Percentiles rank a stretch among this genome's conserved stretches.
These are phyloP conservation scores for Listrodromus nycthemerus DNA, from an alignment of 2,888 invertebrate species.

Conservation along the genomic window DNA sequence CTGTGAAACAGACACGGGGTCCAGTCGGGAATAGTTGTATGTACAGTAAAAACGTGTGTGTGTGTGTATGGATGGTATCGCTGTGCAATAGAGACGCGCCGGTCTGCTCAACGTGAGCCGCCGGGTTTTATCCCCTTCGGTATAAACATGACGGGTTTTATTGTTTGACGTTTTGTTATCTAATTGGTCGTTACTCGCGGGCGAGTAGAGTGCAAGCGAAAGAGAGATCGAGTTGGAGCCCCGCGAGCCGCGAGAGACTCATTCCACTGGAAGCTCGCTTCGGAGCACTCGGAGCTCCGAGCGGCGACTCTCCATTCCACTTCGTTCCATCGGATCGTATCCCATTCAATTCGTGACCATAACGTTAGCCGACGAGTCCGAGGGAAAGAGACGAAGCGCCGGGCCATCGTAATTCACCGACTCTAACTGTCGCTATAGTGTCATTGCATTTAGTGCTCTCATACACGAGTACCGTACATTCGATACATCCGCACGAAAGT, in stretches of 20 bases:
- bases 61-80: slow-evolving; percentile 44
- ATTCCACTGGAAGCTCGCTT: slow-evolving; percentile 62
- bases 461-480: slow-evolving; percentile 35
- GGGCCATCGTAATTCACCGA: slow-evolving; percentile 68
- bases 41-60: slow-evolving; percentile 20
- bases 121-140: slow-evolving; percentile 78
- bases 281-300: slow-evolving; percentile 26
- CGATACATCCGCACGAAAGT: slow-evolving; percentile 19
- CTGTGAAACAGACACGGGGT: slow-evolving; percentile 67
- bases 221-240: slow-evolving; percentile 20
- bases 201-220: slow-evolving; percentile 29
- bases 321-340: slow-evolving; percentile 68
- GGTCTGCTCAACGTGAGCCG: slow-evolving; percentile 53
- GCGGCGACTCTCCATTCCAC: slow-evolving; percentile 62
- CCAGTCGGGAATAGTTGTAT: slow-evolving; percentile 34
- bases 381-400: slow-evolving; percentile 20
- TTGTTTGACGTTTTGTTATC: slow-evolving; percentile 82
- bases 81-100: not conserved
- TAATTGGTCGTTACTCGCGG: slow-evolving; percentile 78
- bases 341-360: slow-evolving; percentile 70
- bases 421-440: slow-evolving; percentile 68
- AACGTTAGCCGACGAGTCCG: slow-evolving; percentile 52
- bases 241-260: slow-evolving; percentile 71
- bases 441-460: slow-evolving; percentile 69
- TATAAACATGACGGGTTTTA: slow-evolving; percentile 81